Conservation (phyloP, 1,140 invertebrate genomes). For the Cheumatopsyche charites region DNA sequence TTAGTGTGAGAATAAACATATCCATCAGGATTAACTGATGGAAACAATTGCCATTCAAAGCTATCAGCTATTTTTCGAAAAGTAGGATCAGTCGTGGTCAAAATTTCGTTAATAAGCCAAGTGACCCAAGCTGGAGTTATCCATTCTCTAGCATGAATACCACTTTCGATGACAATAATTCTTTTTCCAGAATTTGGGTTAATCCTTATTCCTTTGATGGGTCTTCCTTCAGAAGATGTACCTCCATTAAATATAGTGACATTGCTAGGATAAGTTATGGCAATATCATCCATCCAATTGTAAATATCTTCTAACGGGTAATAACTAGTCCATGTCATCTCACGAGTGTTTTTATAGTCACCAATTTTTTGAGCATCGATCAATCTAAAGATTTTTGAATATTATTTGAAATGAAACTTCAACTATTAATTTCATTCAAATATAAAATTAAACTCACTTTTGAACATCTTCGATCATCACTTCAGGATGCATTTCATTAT, state of each 20-base stretch:
- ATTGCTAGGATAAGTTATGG: conserved; percentile 55
- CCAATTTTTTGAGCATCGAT: conserved; percentile 30
- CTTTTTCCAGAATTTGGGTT: conserved; percentile 52
- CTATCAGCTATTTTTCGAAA: conserved; percentile 58
- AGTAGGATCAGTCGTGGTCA: conserved; percentile 55
- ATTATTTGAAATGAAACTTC: conserved; percentile 44
- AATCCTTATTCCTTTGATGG: conserved; percentile 67
- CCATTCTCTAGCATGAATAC: conserved; percentile 74
- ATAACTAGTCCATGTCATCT: conserved; percentile 53
- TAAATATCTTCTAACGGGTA: conserved; percentile 55
- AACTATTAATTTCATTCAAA: conserved; percentile 36
- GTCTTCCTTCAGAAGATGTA: conserved; percentile 62
- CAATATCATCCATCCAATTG: conserved; percentile 57
- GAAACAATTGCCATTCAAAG: conserved; percentile 67
- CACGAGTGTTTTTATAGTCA: conserved; percentile 8
- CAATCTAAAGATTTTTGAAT: conserved; percentile 23
- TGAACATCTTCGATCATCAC: conserved; percentile 53
- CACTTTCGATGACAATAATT: conserved; percentile 51
- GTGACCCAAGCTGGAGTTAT: conserved; percentile 66
- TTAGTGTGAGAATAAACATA: conserved; percentile 64
- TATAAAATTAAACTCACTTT: conserved; percentile 41
- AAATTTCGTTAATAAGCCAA: conserved; percentile 63
- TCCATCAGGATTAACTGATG: conserved; percentile 70
- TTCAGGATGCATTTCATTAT: conserved; percentile 42
- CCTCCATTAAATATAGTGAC: conserved; percentile 61